These are phyloP conservation scores for Limnodromus scolopaceus DNA, from an alignment of 2,797 vertebrate genomes.

Conservation along the genomic window DNA sequence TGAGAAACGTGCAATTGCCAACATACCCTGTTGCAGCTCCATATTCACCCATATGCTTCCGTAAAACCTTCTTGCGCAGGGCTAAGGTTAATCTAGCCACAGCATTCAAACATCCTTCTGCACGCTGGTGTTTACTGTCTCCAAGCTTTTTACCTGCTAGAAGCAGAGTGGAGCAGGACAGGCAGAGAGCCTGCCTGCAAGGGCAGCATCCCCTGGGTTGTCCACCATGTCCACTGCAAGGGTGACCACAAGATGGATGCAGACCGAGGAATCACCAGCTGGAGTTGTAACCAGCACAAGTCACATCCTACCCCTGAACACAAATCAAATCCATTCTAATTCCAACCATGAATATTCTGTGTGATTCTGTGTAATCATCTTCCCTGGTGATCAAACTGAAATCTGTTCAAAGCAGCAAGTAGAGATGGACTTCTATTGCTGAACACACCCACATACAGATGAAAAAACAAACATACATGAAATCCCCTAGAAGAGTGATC, in stretches of 20 bases:
- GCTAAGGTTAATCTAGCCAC: neutral
- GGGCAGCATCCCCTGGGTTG: neutral
- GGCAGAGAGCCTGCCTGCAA: neutral
- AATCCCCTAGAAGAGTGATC: conserved; percentile 13
- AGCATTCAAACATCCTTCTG: neutral
- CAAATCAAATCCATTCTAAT: neutral
- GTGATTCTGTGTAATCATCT: neutral
- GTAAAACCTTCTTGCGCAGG: neutral
- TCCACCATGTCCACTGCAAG: neutral
- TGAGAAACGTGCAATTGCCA: neutral
- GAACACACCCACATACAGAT: conserved; percentile 2
- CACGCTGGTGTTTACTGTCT: neutral
- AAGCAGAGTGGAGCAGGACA: rapidly evolving
- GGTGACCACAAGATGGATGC: neutral
- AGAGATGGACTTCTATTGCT: conserved; percentile 38
- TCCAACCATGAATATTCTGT: too few relatives aligned
- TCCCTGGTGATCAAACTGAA: neutral
- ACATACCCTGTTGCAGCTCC: neutral
- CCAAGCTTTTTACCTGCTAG: neutral
- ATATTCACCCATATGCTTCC: neutral
- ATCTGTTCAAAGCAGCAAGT: neutral
- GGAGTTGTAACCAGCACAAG: neutral
- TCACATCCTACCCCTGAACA: neutral
- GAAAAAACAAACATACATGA: neutral
- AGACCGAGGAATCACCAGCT: neutral